Evolutionary conservation across 1,140 invertebrate genomes (phyloP).

Genomic region (Cataglyphis hispanica): DNA sequence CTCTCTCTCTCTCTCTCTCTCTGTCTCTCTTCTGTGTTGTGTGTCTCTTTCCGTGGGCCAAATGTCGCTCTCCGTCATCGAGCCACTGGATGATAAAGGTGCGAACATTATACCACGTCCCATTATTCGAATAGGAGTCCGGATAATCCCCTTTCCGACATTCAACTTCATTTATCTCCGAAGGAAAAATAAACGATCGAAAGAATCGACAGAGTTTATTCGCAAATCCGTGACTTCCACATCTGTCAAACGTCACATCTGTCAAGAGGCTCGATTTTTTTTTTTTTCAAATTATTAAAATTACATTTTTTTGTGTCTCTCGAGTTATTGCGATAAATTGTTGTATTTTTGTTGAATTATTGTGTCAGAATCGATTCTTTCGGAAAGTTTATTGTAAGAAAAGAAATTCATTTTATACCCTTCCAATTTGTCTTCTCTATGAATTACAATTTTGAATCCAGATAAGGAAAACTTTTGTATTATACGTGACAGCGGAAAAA

Average conservation of each 20-base stretch:
- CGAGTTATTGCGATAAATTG: neutral
- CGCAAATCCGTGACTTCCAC: too few relatives aligned
- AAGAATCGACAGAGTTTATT: too few relatives aligned
- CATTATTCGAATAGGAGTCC: too few relatives aligned
- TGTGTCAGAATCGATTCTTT: neutral
- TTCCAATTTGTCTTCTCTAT: neutral
- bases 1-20: neutral
- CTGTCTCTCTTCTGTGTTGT: neutral
- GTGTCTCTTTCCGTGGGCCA: neutral
- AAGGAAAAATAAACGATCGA: too few relatives aligned
- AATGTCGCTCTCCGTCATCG: slow-evolving; percentile 52
- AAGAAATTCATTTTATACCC: neutral
- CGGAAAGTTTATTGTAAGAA: neutral
- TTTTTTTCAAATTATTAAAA: neutral
- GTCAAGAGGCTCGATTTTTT: neutral
- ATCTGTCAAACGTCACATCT: too few relatives aligned
- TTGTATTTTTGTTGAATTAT: too few relatives aligned
- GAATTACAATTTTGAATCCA: neutral
- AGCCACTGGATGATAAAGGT: slow-evolving; percentile 51
- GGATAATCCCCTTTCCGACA: too few relatives aligned
- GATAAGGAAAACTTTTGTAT: neutral
- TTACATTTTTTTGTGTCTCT: neutral
- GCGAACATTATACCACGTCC: neutral
- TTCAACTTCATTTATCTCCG: too few relatives aligned
- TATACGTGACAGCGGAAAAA: neutral